Conservation (phyloP, 2,113 vertebrate species). For the Brevimyrus niger region DNA sequence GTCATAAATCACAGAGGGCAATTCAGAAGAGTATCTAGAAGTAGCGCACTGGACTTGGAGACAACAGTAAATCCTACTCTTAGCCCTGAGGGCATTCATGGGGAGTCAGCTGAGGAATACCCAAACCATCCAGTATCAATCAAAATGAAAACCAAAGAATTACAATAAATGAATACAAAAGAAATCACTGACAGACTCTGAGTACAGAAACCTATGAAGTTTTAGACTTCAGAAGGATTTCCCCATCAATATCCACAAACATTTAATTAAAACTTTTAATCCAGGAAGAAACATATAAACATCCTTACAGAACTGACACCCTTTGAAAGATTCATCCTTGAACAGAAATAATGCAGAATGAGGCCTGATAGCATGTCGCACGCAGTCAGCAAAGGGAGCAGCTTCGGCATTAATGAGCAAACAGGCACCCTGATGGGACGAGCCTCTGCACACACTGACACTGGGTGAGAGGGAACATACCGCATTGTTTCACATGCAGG, state of each 20-base stretch:
- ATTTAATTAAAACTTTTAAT: constrained; percentile 61
- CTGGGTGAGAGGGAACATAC: constrained; percentile 54
- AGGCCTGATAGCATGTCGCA: constrained; percentile 71
- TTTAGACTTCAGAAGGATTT: constrained; percentile 31
- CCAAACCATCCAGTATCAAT: not conserved
- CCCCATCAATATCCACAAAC: constrained; percentile 51
- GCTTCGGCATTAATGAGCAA: constrained; percentile 68
- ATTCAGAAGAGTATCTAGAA: not conserved
- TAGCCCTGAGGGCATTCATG: constrained; percentile 12
- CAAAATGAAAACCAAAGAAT: not conserved
- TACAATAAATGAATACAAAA: not conserved
- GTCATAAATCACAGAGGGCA: constrained; percentile 5
- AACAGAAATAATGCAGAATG: constrained; percentile 64
- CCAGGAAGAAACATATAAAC: constrained; percentile 48
- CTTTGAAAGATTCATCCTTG: constrained; percentile 70
- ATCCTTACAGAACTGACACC: constrained; percentile 60
- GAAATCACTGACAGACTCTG: not conserved
- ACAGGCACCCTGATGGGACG: constrained; percentile 46
- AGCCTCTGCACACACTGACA: constrained; percentile 66
- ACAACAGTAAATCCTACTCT: constrained; percentile 5
- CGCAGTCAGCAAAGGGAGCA: constrained; percentile 60
- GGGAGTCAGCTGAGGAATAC: not conserved
- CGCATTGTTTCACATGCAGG: constrained; percentile 63
- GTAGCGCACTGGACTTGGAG: not conserved
- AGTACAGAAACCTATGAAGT: not conserved